These are phyloP conservation scores for Oreohelix idahoensis DNA, from an alignment of 1,140 invertebrate species.

Conservation along the genomic window DNA sequence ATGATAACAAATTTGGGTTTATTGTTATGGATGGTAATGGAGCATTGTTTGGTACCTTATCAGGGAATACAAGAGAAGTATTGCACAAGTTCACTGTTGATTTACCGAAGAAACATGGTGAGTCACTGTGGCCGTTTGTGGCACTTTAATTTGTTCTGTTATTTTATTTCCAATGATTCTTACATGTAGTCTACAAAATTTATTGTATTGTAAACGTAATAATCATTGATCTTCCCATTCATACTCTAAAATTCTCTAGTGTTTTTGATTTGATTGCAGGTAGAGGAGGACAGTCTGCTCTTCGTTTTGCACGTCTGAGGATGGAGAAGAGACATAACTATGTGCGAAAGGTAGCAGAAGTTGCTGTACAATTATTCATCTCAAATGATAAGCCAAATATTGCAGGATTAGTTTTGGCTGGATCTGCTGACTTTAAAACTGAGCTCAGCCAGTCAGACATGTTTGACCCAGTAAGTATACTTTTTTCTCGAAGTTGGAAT, in stretches of 20 bases:
- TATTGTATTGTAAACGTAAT: no score
- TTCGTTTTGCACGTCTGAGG: constrained; percentile 98
- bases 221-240: no score
- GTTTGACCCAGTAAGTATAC: constrained; percentile 91
- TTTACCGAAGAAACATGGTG: constrained; percentile 99
- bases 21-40: constrained; percentile 99
- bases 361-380: constrained; percentile 97
- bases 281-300: constrained; percentile 98
- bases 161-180: no score
- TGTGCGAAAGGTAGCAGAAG: constrained; percentile 98
- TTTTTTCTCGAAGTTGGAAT: no score
- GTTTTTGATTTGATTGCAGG: no score
- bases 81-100: constrained; percentile 99
- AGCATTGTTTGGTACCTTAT: constrained; percentile 97
- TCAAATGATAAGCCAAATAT: constrained; percentile 98
- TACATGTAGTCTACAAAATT: no score
- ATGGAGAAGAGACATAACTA: constrained; percentile 99
- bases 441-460: constrained; percentile 99
- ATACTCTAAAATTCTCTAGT: no score
- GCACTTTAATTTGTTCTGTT: no score
- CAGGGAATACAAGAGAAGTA: constrained; percentile 92
- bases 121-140: constrained; percentile 40
- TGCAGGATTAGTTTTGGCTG: constrained; percentile 96
- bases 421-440: constrained; percentile 99
- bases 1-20: constrained; percentile 99